phyloP scores from a whole-genome alignment of 2,113 vertebrate species.

The Leucosticte australis region DNA sequence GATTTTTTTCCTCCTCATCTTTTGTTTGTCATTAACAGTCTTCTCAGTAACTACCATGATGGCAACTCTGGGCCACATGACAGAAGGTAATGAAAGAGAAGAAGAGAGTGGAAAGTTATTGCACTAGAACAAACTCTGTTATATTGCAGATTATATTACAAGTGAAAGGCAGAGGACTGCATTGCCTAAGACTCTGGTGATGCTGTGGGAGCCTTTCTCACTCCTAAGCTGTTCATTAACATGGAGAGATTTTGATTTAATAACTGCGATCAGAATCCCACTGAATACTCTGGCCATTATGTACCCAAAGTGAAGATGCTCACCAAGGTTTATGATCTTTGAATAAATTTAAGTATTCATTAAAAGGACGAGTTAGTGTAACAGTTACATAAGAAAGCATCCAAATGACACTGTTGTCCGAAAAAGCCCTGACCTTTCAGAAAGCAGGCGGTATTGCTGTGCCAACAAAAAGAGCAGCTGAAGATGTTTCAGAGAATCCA shows the following conservation, averaged over 20 bases:
- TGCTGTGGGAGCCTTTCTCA: background rate
- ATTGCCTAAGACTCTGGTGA: background rate
- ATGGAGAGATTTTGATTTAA: conserved; percentile 57
- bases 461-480: conserved; percentile 29
- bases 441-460: conserved; percentile 23
- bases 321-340: conserved; percentile 57
- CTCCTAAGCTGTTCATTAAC: conserved; percentile 20
- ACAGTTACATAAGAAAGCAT: conserved; percentile 40
- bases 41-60: conserved; percentile 14
- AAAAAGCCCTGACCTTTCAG: conserved; percentile 58
- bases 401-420: conserved; percentile 29
- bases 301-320: conserved; percentile 39
- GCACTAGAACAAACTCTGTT: conserved; percentile 59
- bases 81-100: conserved; percentile 47
- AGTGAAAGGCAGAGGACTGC: conserved; percentile 34
- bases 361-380: conserved; percentile 29
- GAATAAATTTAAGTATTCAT: conserved; percentile 59
- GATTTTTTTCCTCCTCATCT: background rate
- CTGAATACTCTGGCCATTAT: conserved; percentile 34
- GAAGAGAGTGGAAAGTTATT: conserved; percentile 44
- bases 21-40: conserved; percentile 49
- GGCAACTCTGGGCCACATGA: background rate
- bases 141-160: conserved; percentile 54
- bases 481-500: background rate
- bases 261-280: conserved; percentile 53